Evolutionary conservation across 2,888 invertebrate genomes (phyloP), one percentile per base, ranked within the genome.

Genomic region (Thalpophila matura): DNA sequence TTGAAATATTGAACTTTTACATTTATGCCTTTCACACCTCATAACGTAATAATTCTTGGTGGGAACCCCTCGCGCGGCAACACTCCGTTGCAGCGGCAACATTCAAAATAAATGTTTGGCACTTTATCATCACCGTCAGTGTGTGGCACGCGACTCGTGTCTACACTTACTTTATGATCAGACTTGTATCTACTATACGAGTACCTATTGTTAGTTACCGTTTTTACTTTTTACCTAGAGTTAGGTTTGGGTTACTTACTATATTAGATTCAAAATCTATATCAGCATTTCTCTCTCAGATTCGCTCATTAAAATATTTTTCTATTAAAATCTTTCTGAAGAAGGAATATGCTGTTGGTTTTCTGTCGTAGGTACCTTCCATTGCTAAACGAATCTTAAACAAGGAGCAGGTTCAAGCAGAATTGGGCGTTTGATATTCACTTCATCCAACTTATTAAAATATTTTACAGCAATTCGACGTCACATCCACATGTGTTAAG

Each of bases 1-100:
- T 84, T 90, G 90, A 92, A 93, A 94, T 93, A 94, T 95, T 93
- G 93, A 94, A 92, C 93, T 93, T 94, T 94, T 94, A 94, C 94
- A 94, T 94, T 94, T 93, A 94, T 94, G 92, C 90, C 88, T 92
- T 94, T 94, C 88, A 94, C 95, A 94, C 94, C 94, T 94, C 95
- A 95, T 94, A 94, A 93, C 93, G 93, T 93, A 94, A 94, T 94
- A 94, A 93, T 92, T 94, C 91, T 92, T 88, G 79, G 85, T 79
- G 87, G 84, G 83, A 86, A 82, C 86, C 87, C 89, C 88, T 91
- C 86, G 89, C 86, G 86, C 85, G 79, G 85, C 85, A 92, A 92
- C 89, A 91, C 93, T 91, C 91, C 86, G 89, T 91, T 91, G 91
- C 92, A 92, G 87, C 82, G 82, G 89, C 85, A 91, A 92, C 93